Base-by-base conservation (phyloP, 2,888 invertebrate species). In the Zootermopsis nevadensis region DNA sequence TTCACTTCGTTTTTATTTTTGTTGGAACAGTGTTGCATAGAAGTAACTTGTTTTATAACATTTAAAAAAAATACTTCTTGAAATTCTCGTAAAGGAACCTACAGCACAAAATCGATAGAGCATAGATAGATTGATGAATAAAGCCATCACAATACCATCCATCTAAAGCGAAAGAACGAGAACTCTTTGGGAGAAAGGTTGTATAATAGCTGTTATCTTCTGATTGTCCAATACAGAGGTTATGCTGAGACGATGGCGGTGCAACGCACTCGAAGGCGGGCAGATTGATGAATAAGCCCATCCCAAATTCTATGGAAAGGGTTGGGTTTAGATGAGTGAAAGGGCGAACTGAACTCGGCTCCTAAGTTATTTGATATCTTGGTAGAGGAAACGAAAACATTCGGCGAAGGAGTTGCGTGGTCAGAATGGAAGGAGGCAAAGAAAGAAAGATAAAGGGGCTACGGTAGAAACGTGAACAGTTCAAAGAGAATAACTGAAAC, bases 401-500 rank as follows among this genome's bases (percentile, higher is more conserved):
- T 69, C 33, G 3, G 33, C 4, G 33, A 60, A 15, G 60, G 12
- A n/a, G 4, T 60, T 0, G 60, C 10, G 7, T n/a, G 60, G 60
- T 6, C 2, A 1, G 60, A n/a, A 60, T n/a, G 60, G n/a, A 27
- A n/a, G 27, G n/a, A 60, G 15, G 12, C 19, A 33, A 69, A 69
- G 33, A 30, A 31, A 33, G 31, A 69, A 60, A n/a, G 27, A 60
- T 27, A 60, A 27, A 33, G 33, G 19, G 69, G 33, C 31, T 69
- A 66, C 19, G 33, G 7, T 4, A 33, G 19, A 33, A 33, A 66
- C n/a, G 30, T 3, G 30, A 30, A 69, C 15, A 33, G 33, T 69
- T 69, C 69, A 69, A 69, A 69, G 69, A 33, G 33, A 31, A 69
- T 69, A 69, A 31, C 69, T 69, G 27, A 69, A 31, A 69, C 33